Conservation (phyloP, 2,113 vertebrate species). For the Chiloscyllium plagiosum region DNA sequence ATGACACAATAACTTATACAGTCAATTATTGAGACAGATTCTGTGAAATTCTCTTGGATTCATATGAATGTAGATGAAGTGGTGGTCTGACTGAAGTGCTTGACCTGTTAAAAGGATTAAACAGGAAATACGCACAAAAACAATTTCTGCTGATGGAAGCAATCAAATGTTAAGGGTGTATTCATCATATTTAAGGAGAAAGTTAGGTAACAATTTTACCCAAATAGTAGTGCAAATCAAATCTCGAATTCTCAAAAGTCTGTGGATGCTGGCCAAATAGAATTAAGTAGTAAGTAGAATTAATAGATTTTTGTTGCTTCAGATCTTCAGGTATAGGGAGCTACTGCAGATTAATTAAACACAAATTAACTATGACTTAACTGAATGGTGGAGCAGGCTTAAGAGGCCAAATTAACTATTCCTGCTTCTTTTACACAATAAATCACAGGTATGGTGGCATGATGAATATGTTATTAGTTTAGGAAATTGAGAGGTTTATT, state of each 20-base stretch:
- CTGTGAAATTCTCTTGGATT: not conserved
- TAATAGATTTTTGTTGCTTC: not conserved
- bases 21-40: not conserved
- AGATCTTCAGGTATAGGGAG: not conserved
- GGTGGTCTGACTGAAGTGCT: not conserved
- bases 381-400: not conserved
- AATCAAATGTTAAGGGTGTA: not conserved
- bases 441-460: not conserved
- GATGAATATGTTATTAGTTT: no score
- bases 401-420: not conserved
- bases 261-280: not conserved
- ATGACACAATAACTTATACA: no score
- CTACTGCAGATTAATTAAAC: not conserved
- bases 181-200: not conserved
- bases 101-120: not conserved
- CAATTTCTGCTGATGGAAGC: not conserved
- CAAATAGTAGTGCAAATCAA: not conserved
- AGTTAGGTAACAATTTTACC: not conserved
- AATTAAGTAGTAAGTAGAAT: not conserved
- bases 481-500: no score
- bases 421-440: no score
- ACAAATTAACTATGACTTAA: not conserved
- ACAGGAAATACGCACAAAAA: not conserved
- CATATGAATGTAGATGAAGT: not conserved
- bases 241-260: not conserved